These are phyloP conservation scores for Luperina nickerlii DNA, from an alignment of 2,888 invertebrate species.

Conservation along the genomic window DNA sequence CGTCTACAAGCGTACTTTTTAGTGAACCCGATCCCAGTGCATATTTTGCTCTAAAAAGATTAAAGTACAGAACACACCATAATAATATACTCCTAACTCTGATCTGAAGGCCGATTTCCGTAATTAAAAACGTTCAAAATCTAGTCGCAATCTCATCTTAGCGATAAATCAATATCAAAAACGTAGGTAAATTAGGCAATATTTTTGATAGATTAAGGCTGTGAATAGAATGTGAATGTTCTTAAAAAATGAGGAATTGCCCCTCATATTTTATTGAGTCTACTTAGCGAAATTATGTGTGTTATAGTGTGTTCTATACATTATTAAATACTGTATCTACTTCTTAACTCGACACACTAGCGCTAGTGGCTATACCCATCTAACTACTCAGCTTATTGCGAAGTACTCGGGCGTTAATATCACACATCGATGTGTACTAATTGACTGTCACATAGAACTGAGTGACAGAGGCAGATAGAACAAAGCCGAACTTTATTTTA, in stretches of 20 bases:
- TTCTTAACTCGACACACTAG: constrained; percentile 16
- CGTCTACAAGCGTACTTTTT: background rate
- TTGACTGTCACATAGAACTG: too few species aligned
- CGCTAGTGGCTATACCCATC: constrained; percentile 30
- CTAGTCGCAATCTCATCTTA: background rate
- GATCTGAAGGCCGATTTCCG: background rate
- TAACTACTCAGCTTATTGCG: constrained; percentile 1
- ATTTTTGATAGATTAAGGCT: background rate
- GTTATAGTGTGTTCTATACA: background rate
- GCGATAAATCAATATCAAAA: background rate
- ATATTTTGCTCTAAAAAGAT: background rate
- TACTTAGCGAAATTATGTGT: background rate
- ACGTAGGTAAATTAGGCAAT: background rate
- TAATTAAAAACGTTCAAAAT: background rate
- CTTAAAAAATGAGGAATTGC: background rate
- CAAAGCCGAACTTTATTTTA: background rate
- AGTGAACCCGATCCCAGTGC: constrained; percentile 7
- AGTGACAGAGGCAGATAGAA: background rate
- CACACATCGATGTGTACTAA: background rate
- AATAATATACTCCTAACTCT: background rate
- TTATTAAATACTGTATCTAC: constrained; percentile 1
- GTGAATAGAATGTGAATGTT: background rate
- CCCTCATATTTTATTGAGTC: background rate
- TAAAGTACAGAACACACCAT: constrained; percentile 33
- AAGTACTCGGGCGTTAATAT: background rate